phyloP scores from a whole-genome alignment of 2,797 vertebrate genomes.

The Helarctos malayanus region DNA sequence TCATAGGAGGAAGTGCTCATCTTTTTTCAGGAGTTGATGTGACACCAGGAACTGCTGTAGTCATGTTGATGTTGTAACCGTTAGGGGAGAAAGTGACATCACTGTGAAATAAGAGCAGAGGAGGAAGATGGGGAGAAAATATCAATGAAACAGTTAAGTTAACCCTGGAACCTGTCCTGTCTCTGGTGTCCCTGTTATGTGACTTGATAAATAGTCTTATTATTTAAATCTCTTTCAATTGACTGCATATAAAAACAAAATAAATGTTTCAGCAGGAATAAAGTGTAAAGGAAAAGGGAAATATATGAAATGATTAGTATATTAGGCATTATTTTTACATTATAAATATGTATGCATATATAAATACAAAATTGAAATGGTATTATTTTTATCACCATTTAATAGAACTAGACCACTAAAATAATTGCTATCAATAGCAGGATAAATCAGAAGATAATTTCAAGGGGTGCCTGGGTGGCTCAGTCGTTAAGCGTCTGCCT shows the following conservation, averaged over 20 bases:
- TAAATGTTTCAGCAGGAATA: background rate
- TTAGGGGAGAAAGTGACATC: background rate
- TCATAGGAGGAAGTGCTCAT: background rate
- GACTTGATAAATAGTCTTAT: background rate
- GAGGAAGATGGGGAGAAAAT: background rate
- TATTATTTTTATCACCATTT: background rate
- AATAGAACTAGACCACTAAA: background rate
- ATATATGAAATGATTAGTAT: background rate
- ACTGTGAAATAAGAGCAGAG: background rate
- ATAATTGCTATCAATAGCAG: background rate
- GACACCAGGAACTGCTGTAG: background rate
- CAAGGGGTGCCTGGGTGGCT: background rate
- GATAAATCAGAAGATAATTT: background rate
- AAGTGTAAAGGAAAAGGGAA: background rate
- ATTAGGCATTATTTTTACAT: background rate
- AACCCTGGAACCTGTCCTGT: background rate
- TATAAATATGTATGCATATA: background rate
- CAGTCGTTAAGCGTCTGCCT: no score
- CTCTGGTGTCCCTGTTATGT: background rate
- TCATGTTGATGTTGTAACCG: background rate
- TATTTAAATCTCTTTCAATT: background rate
- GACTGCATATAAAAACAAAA: background rate
- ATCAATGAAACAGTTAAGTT: background rate
- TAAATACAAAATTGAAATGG: background rate
- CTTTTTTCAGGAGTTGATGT: background rate